phyloP scores from a whole-genome alignment of 2,113 vertebrate species.

The Xenopus tropicalis region DNA sequence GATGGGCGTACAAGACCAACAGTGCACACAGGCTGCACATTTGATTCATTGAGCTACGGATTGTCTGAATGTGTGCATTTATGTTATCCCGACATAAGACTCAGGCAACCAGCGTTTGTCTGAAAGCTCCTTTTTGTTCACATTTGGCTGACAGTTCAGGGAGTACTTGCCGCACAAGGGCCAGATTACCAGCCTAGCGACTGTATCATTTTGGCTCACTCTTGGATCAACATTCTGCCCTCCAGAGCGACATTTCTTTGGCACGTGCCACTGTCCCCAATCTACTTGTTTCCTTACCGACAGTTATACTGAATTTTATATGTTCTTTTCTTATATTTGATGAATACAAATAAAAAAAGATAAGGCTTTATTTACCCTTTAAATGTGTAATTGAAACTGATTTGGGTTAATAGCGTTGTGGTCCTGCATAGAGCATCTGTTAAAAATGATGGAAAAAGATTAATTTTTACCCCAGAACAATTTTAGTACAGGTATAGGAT shows the following conservation, averaged over 20 bases:
- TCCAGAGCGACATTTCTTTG: neutral
- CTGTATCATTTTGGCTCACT: constrained; percentile 4
- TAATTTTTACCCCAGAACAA: no score
- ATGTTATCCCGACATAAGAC: constrained; percentile 70
- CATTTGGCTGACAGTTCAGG: constrained; percentile 60
- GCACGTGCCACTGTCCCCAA: neutral
- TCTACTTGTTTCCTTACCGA: neutral
- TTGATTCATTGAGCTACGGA: constrained; percentile 52
- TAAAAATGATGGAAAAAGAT: no score
- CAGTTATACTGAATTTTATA: no score
- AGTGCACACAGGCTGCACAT: constrained; percentile 74
- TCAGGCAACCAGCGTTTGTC: constrained; percentile 60
- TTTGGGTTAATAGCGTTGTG: no score
- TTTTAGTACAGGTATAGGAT: no score
- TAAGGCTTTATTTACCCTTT: no score
- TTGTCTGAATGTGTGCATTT: constrained; percentile 66
- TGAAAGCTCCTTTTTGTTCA: constrained; percentile 76
- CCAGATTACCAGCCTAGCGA: constrained; percentile 20
- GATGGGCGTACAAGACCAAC: constrained; percentile 65
- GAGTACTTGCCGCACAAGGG: constrained; percentile 66
- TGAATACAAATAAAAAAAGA: no score
- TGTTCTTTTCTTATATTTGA: no score
- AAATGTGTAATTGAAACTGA: no score
- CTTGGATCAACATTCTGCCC: neutral
- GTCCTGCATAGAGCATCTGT: no score